phyloP scores from a whole-genome alignment of 1,140 invertebrate genomes.

The Sycobia sp. region DNA sequence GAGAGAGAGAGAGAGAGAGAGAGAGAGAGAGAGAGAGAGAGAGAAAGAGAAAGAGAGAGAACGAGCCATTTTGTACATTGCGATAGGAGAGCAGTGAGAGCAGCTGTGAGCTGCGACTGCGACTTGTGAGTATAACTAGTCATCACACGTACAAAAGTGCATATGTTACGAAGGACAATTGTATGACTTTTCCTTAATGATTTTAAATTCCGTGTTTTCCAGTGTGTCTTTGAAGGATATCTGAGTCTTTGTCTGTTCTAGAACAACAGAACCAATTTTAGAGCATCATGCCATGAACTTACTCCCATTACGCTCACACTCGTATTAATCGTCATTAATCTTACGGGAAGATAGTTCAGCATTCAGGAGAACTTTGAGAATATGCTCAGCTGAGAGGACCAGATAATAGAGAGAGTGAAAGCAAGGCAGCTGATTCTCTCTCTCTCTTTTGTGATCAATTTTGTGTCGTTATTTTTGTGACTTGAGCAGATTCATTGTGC shows the following conservation, averaged over 20 bases:
- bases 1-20: slow-evolving; percentile 18
- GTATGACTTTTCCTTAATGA: no score
- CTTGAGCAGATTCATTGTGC: no score
- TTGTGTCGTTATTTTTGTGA: no score
- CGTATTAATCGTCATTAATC: no score
- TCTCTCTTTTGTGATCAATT: no score
- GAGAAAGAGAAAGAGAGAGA: neutral
- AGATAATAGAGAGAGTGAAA: neutral
- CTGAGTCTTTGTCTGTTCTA: neutral
- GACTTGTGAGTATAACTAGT: no score
- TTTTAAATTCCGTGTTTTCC: slow-evolving; percentile 24
- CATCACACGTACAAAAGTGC: no score
- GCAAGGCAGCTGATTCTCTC: slow-evolving; percentile 11
- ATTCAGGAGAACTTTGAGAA: slow-evolving; percentile 15
- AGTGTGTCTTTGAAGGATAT: neutral
- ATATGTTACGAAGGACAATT: slow-evolving; percentile 1
- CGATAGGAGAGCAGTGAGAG: no score
- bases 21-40: no score
- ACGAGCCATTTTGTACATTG: slow-evolving; percentile 30
- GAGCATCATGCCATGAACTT: slow-evolving; percentile 23
- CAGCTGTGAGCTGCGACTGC: slow-evolving; percentile 33
- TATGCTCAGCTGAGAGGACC: slow-evolving; percentile 28
- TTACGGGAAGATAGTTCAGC: no score
- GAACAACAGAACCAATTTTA: no score
- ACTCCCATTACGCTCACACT: neutral